These are phyloP conservation scores for Diplosoma virens DNA, from an alignment of 23 tunicate species.

Conservation along the genomic window DNA sequence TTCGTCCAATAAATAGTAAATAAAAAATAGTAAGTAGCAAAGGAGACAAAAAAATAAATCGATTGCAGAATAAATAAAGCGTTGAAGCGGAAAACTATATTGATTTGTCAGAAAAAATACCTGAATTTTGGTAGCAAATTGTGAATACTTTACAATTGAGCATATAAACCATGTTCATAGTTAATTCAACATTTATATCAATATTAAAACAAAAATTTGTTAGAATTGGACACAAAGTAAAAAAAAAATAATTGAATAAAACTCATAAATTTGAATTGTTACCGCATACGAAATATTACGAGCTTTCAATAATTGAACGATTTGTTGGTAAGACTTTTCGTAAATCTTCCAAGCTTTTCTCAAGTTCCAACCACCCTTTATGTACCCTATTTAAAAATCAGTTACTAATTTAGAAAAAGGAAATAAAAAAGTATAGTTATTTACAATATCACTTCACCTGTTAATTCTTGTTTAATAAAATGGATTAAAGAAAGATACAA, in stretches of 20 bases:
- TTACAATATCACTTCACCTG: conserved; percentile 24
- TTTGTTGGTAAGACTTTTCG: conserved; percentile 71
- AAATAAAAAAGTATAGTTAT: background rate
- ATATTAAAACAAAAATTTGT: no score
- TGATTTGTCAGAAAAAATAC: no score
- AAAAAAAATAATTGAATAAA: no score
- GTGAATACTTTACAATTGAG: no score
- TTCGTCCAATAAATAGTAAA: background rate
- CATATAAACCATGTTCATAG: no score
- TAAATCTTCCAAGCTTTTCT: conserved; percentile 86
- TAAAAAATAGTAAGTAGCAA: background rate
- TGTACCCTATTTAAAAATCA: conserved; percentile 35
- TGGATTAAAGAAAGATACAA: conserved; percentile 64
- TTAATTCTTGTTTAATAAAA: conserved; percentile 74
- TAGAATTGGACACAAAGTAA: no score
- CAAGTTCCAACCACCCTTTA: conserved; percentile 87
- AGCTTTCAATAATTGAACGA: conserved; percentile 14
- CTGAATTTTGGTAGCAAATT: no score
- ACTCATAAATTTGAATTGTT: no score
- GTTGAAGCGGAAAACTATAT: no score
- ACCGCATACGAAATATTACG: conserved; percentile 21
- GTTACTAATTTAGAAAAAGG: background rate
- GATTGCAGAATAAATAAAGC: no score
- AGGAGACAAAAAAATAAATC: background rate
- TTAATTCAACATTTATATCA: no score